Percentiles rank a stretch among this genome's conserved stretches.
Evolutionary conservation across 1,140 invertebrate genomes (phyloP).

Genomic region (Conus ventricosus): DNA sequence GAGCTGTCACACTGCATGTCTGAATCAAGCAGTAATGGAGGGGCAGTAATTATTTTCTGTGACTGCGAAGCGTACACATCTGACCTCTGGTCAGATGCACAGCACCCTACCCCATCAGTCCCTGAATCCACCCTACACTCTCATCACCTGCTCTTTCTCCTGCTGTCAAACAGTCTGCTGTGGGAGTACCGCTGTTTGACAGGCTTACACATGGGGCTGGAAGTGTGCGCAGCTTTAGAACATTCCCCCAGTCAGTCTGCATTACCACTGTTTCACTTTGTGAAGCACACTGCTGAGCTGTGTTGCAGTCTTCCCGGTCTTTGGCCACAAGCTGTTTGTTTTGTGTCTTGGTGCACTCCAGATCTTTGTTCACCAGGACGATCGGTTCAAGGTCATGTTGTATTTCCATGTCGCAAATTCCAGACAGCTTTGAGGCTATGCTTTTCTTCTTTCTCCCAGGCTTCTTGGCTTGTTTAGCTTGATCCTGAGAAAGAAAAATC

Average conservation of each 20-base stretch:
- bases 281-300: not conserved
- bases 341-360: not conserved
- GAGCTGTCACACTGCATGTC: not conserved
- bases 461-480: not conserved
- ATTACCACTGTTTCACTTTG: not conserved
- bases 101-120: not conserved
- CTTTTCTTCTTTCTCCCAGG: not conserved
- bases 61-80: not conserved
- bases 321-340: not conserved
- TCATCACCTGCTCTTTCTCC: not conserved
- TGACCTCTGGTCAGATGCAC: not conserved
- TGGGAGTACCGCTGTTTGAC: not conserved
- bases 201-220: not conserved
- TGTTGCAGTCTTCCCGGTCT: not conserved
- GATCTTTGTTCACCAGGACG: not conserved
- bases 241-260: not conserved
- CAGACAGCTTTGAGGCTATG: not conserved
- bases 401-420: not conserved
- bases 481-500: not conserved
- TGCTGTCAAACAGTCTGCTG: not conserved
- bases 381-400: not conserved
- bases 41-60: not conserved
- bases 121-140: not conserved
- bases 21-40: not conserved
- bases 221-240: not conserved